Percentiles rank a stretch among this genome's conserved stretches.
phyloP scores from a whole-genome alignment of 2,797 vertebrate genomes.

The Sphenodon punctatus region DNA sequence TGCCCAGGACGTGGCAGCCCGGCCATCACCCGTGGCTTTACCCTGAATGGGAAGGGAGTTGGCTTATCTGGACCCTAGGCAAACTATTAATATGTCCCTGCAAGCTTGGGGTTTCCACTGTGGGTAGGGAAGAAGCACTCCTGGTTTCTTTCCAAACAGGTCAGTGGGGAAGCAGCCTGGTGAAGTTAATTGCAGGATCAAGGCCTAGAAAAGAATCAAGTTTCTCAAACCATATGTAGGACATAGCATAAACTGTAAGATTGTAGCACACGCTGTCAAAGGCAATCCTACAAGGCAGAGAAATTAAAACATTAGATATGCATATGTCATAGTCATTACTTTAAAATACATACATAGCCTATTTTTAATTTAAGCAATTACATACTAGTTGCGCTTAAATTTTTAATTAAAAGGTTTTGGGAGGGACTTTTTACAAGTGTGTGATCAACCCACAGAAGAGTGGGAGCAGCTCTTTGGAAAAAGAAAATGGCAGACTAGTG shows the following conservation, averaged over 20 bases:
- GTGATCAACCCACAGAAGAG: neutral
- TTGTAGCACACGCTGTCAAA: neutral
- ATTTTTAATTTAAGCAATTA: too few relatives aligned
- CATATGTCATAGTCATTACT: neutral
- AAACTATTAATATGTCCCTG: too few relatives aligned
- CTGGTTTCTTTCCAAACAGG: rapidly evolving
- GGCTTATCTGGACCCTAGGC: too few relatives aligned
- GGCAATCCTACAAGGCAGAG: neutral
- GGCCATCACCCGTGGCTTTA: too few relatives aligned
- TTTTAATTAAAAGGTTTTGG: too few relatives aligned
- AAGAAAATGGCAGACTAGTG: neutral
- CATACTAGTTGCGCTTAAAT: too few relatives aligned
- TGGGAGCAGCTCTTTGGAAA: neutral
- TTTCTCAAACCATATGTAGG: neutral
- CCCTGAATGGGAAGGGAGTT: too few relatives aligned
- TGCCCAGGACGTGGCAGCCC: too few relatives aligned
- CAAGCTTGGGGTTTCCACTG: too few relatives aligned
- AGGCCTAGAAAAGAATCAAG: neutral
- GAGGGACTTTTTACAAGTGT: too few relatives aligned
- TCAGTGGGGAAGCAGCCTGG: neutral
- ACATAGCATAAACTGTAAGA: neutral
- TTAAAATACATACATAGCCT: neutral
- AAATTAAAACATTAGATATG: neutral
- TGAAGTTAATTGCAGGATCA: neutral
- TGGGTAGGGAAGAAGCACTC: too few relatives aligned